Conservation (phyloP, 2,113 vertebrate genomes). For the Antechinus stuartii region DNA sequence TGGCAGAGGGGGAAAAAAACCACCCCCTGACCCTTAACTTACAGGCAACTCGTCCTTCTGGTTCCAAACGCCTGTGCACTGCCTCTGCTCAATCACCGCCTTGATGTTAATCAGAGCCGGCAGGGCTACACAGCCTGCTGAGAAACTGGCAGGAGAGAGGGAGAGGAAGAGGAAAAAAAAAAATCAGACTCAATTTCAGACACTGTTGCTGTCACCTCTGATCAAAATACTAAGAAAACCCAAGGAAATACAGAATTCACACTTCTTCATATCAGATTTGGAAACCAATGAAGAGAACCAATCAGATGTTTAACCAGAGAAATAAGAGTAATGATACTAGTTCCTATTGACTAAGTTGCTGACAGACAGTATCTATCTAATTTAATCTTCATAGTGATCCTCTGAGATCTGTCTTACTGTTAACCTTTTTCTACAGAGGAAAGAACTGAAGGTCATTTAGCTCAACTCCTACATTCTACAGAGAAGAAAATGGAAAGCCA, state of each 20-base stretch:
- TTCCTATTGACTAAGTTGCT: too few species aligned
- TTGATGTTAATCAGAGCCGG: constrained; percentile 92
- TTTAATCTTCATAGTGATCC: too few species aligned
- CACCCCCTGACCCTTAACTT: constrained; percentile 71
- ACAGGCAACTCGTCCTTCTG: constrained; percentile 92
- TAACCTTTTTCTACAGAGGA: neutral
- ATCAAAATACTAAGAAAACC: neutral
- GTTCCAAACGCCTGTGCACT: constrained; percentile 92
- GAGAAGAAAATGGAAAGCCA: neutral
- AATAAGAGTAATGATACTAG: neutral
- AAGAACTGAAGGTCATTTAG: neutral
- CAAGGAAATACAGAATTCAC: neutral
- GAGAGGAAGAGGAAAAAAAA: neutral
- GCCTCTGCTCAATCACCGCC: constrained; percentile 91
- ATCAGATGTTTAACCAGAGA: neutral
- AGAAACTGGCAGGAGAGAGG: constrained; percentile 84
- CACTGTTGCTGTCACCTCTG: neutral
- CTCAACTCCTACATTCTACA: too few species aligned
- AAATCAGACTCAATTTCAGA: neutral
- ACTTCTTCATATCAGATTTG: neutral
- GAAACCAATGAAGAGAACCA: neutral
- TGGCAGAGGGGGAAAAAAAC: neutral
- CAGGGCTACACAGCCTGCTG: constrained; percentile 90
- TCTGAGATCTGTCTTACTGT: neutral
- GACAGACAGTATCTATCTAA: neutral